Base-by-base conservation (phyloP, 2,113 vertebrate species). In the Grammomys surdaster region DNA sequence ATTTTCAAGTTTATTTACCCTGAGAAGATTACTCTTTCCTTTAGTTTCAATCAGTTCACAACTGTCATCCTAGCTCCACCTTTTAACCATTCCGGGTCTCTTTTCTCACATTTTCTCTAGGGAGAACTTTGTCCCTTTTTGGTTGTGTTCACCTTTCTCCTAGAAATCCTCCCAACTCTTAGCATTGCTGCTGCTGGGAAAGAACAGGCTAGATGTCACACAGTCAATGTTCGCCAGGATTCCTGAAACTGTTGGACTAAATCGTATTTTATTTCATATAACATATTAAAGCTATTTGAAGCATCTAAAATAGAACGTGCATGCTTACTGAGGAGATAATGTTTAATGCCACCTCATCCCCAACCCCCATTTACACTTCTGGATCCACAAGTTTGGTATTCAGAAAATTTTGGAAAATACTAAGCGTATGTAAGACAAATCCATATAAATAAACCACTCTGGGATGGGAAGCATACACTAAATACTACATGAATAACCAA, bases 1-100 rank as follows among this genome's bases (percentile, higher is more conserved):
- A 88, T 0, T 51, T 90, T 5, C 67, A 28, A 84, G 31, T 93
- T 95, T 60, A 90, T 88, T 82, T 76, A 95, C 36, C 17, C 54
- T 75, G 13, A n/a, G 67, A 91, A 63, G 36, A 82, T 69, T 60
- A 60, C 76, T 3, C 20, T 77, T 90, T 72, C 36, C 63, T 86
- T 87, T 75, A 69, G 73, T 77, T 90, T 81, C 67, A 93, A 82
- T 88, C 36, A 80, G 78, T 19, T 82, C 6, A 91, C 43, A 81
- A 5, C 78, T 90, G 78, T 16, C 78, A 28, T 22, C 70, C 40
- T 65, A 81, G 60, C 81, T 81, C 60, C 1, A 75, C 19, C 48
- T 48, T 69, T 69, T 51, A 95, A 5, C 28, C 33, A 81, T 14
- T 46, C 46, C 76, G 46, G 33, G 5, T 86, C 75, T 82, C 6